Conservation (phyloP, 2,888 invertebrate species). For the Stenodema calcarata region DNA sequence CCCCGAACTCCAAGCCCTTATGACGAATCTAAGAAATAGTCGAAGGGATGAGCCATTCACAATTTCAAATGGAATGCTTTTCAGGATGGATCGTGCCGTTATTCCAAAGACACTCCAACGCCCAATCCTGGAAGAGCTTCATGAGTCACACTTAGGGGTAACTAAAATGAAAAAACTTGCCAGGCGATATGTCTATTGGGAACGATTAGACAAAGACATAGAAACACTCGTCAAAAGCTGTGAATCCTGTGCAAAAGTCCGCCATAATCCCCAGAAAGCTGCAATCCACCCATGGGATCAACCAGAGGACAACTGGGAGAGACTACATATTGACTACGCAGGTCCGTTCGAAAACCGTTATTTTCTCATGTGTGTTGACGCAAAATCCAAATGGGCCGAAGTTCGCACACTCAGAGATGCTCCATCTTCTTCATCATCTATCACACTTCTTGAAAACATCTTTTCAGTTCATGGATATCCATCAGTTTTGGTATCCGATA, state of each 20-base stretch:
- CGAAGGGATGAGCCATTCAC: background rate
- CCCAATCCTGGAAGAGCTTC: constrained; percentile 56
- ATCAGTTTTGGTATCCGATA: constrained; percentile 52
- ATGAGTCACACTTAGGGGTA: constrained; percentile 52
- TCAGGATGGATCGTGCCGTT: constrained; percentile 15
- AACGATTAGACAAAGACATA: constrained; percentile 26
- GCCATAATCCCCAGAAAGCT: constrained; percentile 52
- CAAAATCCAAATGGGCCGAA: constrained; percentile 52
- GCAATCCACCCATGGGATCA: constrained; percentile 57
- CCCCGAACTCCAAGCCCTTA: constrained; percentile 11
- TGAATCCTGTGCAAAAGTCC: constrained; percentile 8
- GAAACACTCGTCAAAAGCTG: constrained; percentile 48
- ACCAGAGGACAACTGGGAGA: constrained; percentile 54
- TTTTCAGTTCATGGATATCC: constrained; percentile 53
- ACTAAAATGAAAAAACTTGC: constrained; percentile 23
- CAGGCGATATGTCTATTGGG: constrained; percentile 20
- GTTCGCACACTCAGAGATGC: constrained; percentile 28
- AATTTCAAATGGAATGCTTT: constrained; percentile 38
- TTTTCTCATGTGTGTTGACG: constrained; percentile 36
- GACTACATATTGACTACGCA: constrained; percentile 24
- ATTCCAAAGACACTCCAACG: constrained; percentile 8
- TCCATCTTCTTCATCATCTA: constrained; percentile 55
- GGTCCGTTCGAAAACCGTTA: background rate
- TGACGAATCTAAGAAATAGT: background rate
- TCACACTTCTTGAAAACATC: constrained; percentile 52